Evolutionary conservation across 2,797 vertebrate genomes (phyloP).

Genomic region (Tapera naevia): DNA sequence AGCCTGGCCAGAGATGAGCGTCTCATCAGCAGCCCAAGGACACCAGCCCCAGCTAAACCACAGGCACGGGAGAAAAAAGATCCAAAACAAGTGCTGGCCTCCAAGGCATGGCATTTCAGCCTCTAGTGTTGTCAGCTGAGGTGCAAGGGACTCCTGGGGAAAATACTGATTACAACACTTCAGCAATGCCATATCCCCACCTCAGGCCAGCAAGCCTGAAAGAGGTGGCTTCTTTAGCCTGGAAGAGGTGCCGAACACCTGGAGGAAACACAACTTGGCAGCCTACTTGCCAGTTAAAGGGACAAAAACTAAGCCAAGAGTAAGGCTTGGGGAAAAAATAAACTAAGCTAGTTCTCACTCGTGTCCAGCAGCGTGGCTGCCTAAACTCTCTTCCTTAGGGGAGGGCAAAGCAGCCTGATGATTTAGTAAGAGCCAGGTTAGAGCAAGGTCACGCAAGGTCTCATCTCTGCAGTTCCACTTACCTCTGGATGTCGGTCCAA

Average conservation of each 20-base stretch:
- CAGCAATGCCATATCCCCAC: background rate
- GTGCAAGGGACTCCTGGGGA: background rate
- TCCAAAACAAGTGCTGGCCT: background rate
- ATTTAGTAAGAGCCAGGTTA: background rate
- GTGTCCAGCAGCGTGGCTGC: accelerated
- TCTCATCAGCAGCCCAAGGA: background rate
- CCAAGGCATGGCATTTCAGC: background rate
- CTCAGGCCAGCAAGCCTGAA: background rate
- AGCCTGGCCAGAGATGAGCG: background rate
- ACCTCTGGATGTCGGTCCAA: constrained; percentile 96
- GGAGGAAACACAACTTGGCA: background rate
- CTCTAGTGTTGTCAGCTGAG: background rate
- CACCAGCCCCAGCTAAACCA: background rate
- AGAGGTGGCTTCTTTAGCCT: background rate
- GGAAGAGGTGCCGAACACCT: background rate
- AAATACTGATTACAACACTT: background rate
- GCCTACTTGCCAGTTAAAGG: background rate
- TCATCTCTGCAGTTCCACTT: background rate
- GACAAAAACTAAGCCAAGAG: background rate
- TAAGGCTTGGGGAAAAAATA: background rate
- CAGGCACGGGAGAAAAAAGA: background rate
- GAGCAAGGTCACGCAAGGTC: background rate
- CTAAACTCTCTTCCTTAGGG: background rate
- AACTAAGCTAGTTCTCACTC: background rate
- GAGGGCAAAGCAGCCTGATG: background rate